Evolutionary conservation across 2,113 vertebrate genomes (phyloP).

Genomic region (Albula glossodonta): DNA sequence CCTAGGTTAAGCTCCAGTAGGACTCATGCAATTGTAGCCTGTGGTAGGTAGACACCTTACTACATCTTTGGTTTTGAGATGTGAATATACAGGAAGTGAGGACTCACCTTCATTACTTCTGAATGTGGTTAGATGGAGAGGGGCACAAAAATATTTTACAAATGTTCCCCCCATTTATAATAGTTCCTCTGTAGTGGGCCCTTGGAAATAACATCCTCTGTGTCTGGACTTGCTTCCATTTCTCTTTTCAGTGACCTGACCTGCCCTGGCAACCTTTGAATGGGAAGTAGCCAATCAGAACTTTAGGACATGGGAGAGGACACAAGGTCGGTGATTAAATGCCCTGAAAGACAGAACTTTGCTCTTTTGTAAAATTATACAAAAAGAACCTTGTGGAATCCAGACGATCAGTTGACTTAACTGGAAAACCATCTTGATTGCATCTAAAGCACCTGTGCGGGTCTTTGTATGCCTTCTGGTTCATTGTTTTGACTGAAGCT

Average conservation of each 20-base stretch:
- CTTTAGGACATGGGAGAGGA: constrained; percentile 31
- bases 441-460: constrained; percentile 18
- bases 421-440: constrained; percentile 6
- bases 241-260: constrained; percentile 24
- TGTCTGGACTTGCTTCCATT: neutral
- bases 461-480: constrained; percentile 29
- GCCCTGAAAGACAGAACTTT: constrained; percentile 23
- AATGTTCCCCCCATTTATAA: neutral
- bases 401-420: constrained; percentile 16
- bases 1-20: neutral
- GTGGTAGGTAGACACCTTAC: neutral
- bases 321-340: constrained; percentile 56
- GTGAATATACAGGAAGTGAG: neutral
- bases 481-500: constrained; percentile 40
- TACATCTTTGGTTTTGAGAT: neutral
- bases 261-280: constrained; percentile 48
- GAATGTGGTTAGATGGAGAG: neutral
- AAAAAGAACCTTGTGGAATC: constrained; percentile 43
- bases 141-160: too few relatives aligned
- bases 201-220: neutral
- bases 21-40: neutral
- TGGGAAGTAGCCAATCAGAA: constrained; percentile 55
- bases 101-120: neutral
- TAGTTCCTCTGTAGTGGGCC: neutral
- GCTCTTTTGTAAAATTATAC: neutral